These are phyloP conservation scores for Zoroaster sp. DNA, from an alignment of 53 echinoderm and acorn worm species.

Conservation along the genomic window DNA sequence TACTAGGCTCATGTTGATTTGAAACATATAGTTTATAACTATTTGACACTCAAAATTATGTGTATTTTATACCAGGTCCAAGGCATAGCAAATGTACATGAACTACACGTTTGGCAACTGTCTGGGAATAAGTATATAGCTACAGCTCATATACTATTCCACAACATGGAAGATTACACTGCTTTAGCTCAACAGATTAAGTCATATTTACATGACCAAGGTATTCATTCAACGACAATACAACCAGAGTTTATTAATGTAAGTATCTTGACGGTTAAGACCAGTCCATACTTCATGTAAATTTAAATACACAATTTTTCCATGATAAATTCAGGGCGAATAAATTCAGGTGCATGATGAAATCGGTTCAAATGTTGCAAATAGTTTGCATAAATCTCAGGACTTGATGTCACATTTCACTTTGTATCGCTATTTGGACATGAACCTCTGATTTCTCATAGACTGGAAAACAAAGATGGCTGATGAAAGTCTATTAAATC, in stretches of 20 bases:
- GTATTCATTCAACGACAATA: conserved; percentile 94
- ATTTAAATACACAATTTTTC: background rate
- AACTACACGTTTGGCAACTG: conserved; percentile 95
- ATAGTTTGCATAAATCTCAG: background rate
- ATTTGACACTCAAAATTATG: background rate
- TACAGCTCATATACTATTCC: conserved; percentile 82
- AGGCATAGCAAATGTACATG: conserved; percentile 81
- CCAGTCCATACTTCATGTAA: background rate
- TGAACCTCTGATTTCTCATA: too few relatives aligned
- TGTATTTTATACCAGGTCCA: conserved; percentile 41
- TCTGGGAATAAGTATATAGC: conserved; percentile 85
- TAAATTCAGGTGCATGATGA: background rate
- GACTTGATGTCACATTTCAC: too few relatives aligned
- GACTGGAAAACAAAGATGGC: too few relatives aligned
- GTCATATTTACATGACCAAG: conserved; percentile 83
- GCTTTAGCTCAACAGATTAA: conserved; percentile 67
- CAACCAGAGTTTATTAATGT: conserved; percentile 93
- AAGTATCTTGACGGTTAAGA: conserved; percentile 14
- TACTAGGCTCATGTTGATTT: background rate
- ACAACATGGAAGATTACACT: conserved; percentile 76
- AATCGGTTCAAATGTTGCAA: background rate
- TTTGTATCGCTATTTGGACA: background rate
- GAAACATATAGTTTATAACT: background rate
- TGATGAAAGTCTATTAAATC: too few relatives aligned
- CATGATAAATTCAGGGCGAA: background rate